Percentiles rank a stretch among this genome's conserved stretches.
phyloP scores from a whole-genome alignment of 2,797 vertebrate species.

The Anas flavirostris region DNA sequence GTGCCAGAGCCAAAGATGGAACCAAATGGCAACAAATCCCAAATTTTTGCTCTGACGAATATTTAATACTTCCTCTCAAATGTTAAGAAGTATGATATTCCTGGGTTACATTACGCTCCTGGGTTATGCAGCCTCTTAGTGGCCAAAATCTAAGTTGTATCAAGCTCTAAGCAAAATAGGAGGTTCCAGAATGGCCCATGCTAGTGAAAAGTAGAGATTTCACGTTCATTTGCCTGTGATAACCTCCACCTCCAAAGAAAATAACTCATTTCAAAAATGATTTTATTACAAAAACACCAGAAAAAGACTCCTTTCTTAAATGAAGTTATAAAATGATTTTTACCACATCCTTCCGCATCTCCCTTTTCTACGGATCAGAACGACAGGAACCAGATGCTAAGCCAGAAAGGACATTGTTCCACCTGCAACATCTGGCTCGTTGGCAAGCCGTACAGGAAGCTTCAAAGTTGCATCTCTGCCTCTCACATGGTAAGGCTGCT shows the following conservation, averaged over 20 bases:
- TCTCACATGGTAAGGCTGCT: conserved; percentile 66
- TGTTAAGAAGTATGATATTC: background rate
- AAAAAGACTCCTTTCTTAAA: conserved; percentile 60
- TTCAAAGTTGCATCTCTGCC: conserved; percentile 79
- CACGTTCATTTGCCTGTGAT: background rate
- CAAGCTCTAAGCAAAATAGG: background rate
- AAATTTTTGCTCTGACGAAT: background rate
- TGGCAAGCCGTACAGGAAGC: conserved; percentile 71
- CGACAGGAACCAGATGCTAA: conserved; percentile 76
- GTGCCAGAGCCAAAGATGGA: background rate
- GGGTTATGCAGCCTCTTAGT: background rate
- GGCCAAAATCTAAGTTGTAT: background rate
- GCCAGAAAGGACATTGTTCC: conserved; percentile 67
- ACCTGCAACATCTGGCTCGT: conserved; percentile 82
- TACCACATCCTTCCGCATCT: conserved; percentile 67
- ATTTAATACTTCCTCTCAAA: background rate
- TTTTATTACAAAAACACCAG: conserved; percentile 55
- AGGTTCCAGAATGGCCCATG: background rate
- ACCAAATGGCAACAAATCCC: background rate
- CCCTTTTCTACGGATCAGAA: conserved; percentile 72
- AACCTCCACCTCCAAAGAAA: conserved; percentile 16
- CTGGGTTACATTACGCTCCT: background rate
- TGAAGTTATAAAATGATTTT: conserved; percentile 62
- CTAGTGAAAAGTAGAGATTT: background rate
- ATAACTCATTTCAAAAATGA: conserved; percentile 55